Base-by-base conservation (phyloP, 1,140 invertebrate species). In the Cotesia typhae region DNA sequence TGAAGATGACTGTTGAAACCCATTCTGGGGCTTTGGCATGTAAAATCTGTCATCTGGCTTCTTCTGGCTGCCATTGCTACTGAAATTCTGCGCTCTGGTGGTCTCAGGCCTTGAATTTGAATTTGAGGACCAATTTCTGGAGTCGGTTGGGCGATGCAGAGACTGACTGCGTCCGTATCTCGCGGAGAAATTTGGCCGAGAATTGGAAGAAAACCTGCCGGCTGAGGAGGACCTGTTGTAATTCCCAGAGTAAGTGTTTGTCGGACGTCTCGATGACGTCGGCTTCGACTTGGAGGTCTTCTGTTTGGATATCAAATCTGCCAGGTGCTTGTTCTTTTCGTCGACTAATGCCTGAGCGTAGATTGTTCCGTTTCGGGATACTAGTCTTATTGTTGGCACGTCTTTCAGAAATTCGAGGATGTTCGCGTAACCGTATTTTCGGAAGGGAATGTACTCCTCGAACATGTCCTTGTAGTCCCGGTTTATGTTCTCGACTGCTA, bases 381-480 rank as follows among this genome's bases (percentile, higher is more conserved):
- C 80, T 2, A 88, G 80, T 74, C 80, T 85, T 76, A 91, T 83
- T 17, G 87, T 86, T n/a, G 88, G 85, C 38, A 89, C 81, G 71
- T 86, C 85, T 57, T 80, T 75, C 73, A 92, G 83, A 71, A 92
- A 87, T 53, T 88, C 87, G 66, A 89, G 87, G 1, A 92, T 75
- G 9, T 81, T 83, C 38, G 80, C 64, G 80, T 87, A 90, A 2
- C 90, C 91, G 67, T 92, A 81, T 72, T 88, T 87, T 70, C 77
- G 81, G 74, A 84, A 92, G 4, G 90, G 90, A 75, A 92, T 90
- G 59, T 76, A 78, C 77, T 89, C 85, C 52, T 90, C 90, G 76
- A 89, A 84, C 3, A 92, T 72, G 68, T 84, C 85, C 65, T 77
- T 79, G 77, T 90, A 92, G 80, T 92, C 90, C 57, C 78, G 51